Percentiles rank a stretch among this genome's conserved stretches.
phyloP scores from a whole-genome alignment of 2,113 vertebrate species.

The Poicephalus gulielmi region DNA sequence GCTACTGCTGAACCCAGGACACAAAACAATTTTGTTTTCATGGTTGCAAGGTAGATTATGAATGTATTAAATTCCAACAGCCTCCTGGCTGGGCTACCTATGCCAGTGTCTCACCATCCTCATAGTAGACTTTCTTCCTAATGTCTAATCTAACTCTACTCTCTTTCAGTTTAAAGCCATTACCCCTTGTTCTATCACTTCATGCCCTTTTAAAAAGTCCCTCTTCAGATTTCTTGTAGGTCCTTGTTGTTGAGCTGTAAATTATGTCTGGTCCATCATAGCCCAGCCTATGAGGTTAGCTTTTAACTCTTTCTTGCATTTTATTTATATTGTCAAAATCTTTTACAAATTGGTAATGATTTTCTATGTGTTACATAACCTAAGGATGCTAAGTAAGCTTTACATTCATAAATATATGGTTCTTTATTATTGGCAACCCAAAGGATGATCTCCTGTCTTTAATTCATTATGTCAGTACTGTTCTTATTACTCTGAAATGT shows the following conservation, averaged over 20 bases:
- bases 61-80: background rate
- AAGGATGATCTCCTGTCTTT: background rate
- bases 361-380: background rate
- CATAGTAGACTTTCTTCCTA: background rate
- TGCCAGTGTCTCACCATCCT: background rate
- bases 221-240: background rate
- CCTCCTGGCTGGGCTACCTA: background rate
- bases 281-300: background rate
- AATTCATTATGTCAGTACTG: background rate
- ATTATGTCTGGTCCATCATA: background rate
- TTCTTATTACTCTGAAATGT: background rate
- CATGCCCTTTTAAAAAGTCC: background rate
- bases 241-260: background rate
- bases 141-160: background rate
- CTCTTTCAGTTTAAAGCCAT: background rate
- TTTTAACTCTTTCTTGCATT: background rate
- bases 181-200: background rate
- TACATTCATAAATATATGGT: background rate
- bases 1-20: too few species aligned
- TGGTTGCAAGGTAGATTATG: background rate
- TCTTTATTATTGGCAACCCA: background rate
- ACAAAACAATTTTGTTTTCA: background rate
- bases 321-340: background rate
- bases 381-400: background rate
- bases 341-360: background rate